Base-by-base conservation (phyloP, 2,113 vertebrate genomes). In the Junco hyemalis region DNA sequence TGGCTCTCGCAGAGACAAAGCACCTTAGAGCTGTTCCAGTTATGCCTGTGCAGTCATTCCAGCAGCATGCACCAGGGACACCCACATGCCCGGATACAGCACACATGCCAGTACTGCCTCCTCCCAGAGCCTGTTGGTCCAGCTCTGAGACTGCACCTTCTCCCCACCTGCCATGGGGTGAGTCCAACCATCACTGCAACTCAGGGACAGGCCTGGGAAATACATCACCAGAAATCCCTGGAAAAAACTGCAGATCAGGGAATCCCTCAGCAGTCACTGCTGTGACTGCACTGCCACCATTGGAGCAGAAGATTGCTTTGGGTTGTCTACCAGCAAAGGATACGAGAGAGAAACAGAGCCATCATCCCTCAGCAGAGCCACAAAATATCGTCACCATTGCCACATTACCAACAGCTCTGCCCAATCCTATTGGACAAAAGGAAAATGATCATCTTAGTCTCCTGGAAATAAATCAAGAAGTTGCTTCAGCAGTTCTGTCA, bases 401-500 rank as follows among this genome's bases (percentile, higher is more conserved):
- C 33, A 3, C 22, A 3, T 3, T 57, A 22, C 56, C 33, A 3
- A 35, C 56, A 57, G 56, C 22, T 9, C 13, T 23, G 31, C 56
- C 56, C 14, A 24, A 35, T 35, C 56, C 56, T 35, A n/a, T 15
- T 14, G 14, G n/a, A 33, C 33, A 57, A 35, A 57, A 97, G 97
- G 86, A 24, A 42, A 86, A 83, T 14, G n/a, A 54, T 29, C 95
- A 92, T 13, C 38, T 36, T 81, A 91, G 26, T 51, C 29, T 29
- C 3, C 9, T 66, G 40, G 80, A 74, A 50, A 29, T 9, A 7
- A 94, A 96, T 23, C 81, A 54, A 6, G 88, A 96, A 6, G 92
- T 96, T 4, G 15, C 79, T 35, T 95, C 93, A 25, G 94, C 95
- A 1, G 50, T 97, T 84, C 93, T 97, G 50, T 98, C 98, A 2